Evolutionary conservation across 53 echinoderm and acorn worm genomes (phyloP).

Genomic region (Stichopus horrens): DNA sequence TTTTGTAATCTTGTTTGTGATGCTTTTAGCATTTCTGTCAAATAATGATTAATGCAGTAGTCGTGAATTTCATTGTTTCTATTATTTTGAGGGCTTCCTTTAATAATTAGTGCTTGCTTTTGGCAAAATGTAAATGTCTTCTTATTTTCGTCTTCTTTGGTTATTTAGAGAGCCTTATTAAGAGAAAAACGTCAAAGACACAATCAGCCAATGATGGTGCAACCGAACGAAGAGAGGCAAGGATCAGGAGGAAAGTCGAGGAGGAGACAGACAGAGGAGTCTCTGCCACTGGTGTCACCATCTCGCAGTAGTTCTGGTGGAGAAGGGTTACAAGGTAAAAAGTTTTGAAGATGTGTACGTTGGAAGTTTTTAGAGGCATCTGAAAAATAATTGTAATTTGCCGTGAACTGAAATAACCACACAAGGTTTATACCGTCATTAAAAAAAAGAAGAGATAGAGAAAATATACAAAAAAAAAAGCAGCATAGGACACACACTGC

Average conservation of each 20-base stretch:
- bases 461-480: too few relatives aligned
- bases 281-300: conserved; percentile 84
- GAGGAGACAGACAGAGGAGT: conserved; percentile 78
- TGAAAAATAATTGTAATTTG: not conserved
- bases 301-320: conserved; percentile 84
- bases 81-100: too few relatives aligned
- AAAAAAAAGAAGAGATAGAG: too few relatives aligned
- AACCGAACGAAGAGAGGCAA: conserved; percentile 88
- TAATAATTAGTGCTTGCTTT: too few relatives aligned
- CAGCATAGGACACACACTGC: too few relatives aligned
- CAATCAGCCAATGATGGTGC: conserved; percentile 92
- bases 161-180: conserved; percentile 77
- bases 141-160: not conserved
- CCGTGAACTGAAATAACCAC: too few relatives aligned
- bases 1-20: too few relatives aligned
- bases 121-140: too few relatives aligned
- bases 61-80: too few relatives aligned
- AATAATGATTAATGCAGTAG: too few relatives aligned
- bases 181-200: conserved; percentile 81
- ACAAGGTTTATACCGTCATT: too few relatives aligned
- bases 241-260: conserved; percentile 88
- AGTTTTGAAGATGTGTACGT: not conserved
- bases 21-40: too few relatives aligned
- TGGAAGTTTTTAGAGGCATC: not conserved
- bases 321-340: conserved; percentile 81